Conservation (phyloP, 2,113 vertebrate genomes). For the Phalacrocorax aristotelis region DNA sequence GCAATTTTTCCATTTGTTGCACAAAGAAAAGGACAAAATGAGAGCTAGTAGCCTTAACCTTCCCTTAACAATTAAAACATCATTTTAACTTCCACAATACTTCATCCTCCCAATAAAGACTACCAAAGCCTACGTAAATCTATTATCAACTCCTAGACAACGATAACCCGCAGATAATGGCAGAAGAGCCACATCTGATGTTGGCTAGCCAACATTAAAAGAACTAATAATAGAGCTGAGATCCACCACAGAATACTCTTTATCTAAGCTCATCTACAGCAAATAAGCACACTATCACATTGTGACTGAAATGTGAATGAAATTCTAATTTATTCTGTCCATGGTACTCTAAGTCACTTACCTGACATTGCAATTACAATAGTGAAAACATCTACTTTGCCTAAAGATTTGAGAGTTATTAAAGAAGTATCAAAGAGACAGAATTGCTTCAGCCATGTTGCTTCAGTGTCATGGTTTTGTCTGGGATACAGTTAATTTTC, state of each 20-base stretch:
- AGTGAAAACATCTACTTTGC: not conserved
- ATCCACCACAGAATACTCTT: not conserved
- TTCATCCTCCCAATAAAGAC: not conserved
- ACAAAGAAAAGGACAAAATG: not conserved
- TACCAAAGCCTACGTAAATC: not conserved
- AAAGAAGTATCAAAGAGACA: not conserved
- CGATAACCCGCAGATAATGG: not conserved
- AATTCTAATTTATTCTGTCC: not conserved
- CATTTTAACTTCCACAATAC: not conserved
- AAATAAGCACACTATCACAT: not conserved
- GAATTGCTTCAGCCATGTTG: not conserved
- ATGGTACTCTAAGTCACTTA: not conserved
- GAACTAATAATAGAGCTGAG: not conserved
- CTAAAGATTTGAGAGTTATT: not conserved
- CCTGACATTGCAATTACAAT: not conserved
- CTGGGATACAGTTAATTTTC: too few species aligned
- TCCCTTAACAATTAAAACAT: not conserved
- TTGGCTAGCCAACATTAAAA: not conserved
- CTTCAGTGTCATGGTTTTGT: not conserved
- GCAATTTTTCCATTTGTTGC: not conserved
- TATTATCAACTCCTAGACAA: not conserved
- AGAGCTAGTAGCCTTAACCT: not conserved
- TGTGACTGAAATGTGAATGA: not conserved
- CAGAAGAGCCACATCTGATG: not conserved
- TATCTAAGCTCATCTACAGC: not conserved